A percentile compares a stretch with the other conserved stretches of the same genome.
Evolutionary conservation across 2,113 vertebrate genomes (phyloP).

Genomic region (Phalacrocorax brasilianus): DNA sequence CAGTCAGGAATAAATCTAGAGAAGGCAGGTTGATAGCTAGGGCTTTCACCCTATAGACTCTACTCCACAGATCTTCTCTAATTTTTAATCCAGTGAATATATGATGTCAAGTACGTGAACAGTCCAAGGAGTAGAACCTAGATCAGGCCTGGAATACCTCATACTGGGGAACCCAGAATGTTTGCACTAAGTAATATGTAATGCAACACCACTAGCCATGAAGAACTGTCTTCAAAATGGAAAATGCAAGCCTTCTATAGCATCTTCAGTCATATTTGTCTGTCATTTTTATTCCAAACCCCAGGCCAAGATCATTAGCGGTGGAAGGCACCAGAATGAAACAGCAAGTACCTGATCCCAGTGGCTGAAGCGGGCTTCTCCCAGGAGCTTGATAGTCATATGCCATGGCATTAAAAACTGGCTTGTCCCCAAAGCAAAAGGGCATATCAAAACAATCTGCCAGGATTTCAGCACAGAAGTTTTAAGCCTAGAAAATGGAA

Average conservation of each 20-base stretch:
- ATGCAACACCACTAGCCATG: not conserved
- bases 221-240: not conserved
- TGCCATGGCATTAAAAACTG: not conserved
- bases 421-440: not conserved
- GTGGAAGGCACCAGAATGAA: not conserved
- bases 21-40: not conserved
- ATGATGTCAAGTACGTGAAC: not conserved
- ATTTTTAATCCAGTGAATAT: not conserved
- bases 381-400: not conserved
- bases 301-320: not conserved
- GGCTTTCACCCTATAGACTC: not conserved
- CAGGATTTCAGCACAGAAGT: not conserved
- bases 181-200: not conserved
- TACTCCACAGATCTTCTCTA: not conserved
- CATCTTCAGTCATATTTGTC: not conserved
- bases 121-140: not conserved
- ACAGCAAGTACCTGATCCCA: not conserved
- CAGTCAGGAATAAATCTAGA: not conserved
- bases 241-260: not conserved
- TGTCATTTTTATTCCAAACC: not conserved
- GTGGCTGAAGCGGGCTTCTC: not conserved
- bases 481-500: not conserved
- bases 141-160: not conserved
- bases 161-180: not conserved
- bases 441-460: not conserved